Conservation (phyloP, 1,140 invertebrate genomes). For the Dinoponera quadriceps region DNA sequence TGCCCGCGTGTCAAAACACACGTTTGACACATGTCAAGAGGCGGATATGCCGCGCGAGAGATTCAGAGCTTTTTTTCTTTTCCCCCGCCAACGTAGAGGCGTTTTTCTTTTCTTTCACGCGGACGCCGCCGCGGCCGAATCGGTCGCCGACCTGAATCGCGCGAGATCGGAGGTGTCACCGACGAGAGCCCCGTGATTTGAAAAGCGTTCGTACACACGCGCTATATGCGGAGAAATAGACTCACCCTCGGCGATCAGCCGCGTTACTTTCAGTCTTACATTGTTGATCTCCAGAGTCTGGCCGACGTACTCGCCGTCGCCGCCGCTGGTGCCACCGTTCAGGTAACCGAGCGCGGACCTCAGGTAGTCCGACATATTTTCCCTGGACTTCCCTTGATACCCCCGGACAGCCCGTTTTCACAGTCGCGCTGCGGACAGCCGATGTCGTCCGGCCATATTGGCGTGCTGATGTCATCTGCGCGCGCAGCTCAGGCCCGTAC, state of each 20-base stretch:
- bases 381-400: conserved; percentile 67
- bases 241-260: conserved; percentile 97
- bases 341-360: conserved; percentile 83
- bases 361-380: conserved; percentile 84
- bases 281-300: conserved; percentile 95
- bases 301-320: conserved; percentile 94
- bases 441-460: conserved; percentile 83
- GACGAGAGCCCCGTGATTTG: neutral
- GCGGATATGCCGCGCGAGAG: conserved; percentile 5
- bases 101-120: neutral
- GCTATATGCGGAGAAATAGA: conserved; percentile 58
- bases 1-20: conserved; percentile 72
- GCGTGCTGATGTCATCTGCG: conserved; percentile 71
- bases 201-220: neutral
- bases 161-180: conserved; percentile 15
- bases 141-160: neutral
- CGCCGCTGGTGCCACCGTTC: conserved; percentile 77
- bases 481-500: conserved; percentile 45
- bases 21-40: conserved; percentile 75
- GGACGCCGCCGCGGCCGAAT: neutral
- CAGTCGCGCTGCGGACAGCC: conserved; percentile 77
- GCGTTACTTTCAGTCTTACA: conserved; percentile 95
- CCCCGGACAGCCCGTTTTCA: conserved; percentile 65
- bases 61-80: neutral
- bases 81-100: too few species aligned